phyloP scores from a whole-genome alignment of 2,113 vertebrate genomes.

The Oenanthe melanoleuca region DNA sequence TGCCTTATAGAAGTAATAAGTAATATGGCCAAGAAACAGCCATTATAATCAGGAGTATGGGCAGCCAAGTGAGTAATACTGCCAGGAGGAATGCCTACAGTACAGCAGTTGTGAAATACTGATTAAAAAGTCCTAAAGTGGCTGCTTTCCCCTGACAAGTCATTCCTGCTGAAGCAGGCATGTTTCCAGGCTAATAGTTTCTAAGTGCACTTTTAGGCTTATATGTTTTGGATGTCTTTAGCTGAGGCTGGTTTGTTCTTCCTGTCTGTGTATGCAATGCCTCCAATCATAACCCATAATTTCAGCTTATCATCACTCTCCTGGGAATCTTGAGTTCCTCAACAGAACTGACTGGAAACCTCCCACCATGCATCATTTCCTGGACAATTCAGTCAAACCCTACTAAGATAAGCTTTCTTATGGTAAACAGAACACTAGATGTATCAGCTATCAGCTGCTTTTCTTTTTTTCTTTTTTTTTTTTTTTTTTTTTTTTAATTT shows the following conservation, averaged over 20 bases:
- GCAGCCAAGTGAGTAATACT: neutral
- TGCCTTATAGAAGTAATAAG: neutral
- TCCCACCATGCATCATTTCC: neutral
- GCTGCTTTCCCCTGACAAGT: neutral
- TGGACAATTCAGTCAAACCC: conserved; percentile 17
- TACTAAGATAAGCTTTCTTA: neutral
- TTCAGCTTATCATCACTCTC: neutral
- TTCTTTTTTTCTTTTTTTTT: neutral
- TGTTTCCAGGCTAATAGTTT: conserved; percentile 1
- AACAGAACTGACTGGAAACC: neutral
- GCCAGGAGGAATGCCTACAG: conserved; percentile 1
- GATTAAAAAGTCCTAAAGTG: neutral
- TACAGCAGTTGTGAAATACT: conserved; percentile 9
- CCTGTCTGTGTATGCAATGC: neutral
- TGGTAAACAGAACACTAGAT: neutral
- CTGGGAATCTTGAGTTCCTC: conserved; percentile 23
- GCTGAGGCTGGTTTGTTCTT: neutral
- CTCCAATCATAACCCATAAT: neutral
- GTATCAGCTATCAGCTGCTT: neutral
- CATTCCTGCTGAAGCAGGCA: conserved; percentile 8
- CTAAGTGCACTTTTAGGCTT: neutral
- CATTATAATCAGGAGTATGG: neutral
- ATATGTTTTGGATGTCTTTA: neutral
- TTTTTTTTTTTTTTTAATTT: neutral
- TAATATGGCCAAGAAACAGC: neutral